phyloP scores from a whole-genome alignment of 2,797 vertebrate species.

The Peromyscus nudipes region DNA sequence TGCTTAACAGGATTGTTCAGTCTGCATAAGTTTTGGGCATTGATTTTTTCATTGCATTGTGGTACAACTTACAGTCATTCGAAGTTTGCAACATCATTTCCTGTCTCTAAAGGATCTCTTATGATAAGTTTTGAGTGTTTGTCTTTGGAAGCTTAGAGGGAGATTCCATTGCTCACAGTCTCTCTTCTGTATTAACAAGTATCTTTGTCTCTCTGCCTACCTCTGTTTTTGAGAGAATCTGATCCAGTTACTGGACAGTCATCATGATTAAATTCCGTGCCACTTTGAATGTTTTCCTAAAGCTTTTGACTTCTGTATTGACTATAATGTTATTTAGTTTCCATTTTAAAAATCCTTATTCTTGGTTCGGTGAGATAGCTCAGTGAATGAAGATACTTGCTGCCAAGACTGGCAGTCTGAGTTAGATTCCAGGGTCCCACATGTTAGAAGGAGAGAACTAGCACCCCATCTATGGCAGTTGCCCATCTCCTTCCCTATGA shows the following conservation, averaged over 20 bases:
- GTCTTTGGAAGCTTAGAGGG: conserved; percentile 4
- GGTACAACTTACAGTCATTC: background rate
- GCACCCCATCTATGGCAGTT: background rate
- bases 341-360: background rate
- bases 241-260: background rate
- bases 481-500: background rate
- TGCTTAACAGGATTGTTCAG: background rate
- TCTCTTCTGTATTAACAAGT: background rate
- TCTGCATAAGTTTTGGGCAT: conserved; percentile 21
- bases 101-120: conserved; percentile 49
- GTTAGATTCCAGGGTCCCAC: background rate
- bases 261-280: background rate
- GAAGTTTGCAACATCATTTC: conserved; percentile 33
- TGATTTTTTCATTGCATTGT: conserved; percentile 58
- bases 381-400: background rate
- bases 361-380: background rate
- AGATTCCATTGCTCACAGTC: background rate
- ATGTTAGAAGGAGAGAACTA: background rate
- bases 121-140: conserved; percentile 13
- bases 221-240: conserved; percentile 54
- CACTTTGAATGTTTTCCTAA: conserved; percentile 25
- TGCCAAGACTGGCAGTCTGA: background rate
- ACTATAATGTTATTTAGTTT: conserved; percentile 48
- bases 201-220: background rate
- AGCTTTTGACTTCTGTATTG: background rate